A percentile compares a stretch with the other conserved stretches of the same genome.
Evolutionary conservation across 2,113 vertebrate species (phyloP).

Genomic region (Platycercus adscitus): DNA sequence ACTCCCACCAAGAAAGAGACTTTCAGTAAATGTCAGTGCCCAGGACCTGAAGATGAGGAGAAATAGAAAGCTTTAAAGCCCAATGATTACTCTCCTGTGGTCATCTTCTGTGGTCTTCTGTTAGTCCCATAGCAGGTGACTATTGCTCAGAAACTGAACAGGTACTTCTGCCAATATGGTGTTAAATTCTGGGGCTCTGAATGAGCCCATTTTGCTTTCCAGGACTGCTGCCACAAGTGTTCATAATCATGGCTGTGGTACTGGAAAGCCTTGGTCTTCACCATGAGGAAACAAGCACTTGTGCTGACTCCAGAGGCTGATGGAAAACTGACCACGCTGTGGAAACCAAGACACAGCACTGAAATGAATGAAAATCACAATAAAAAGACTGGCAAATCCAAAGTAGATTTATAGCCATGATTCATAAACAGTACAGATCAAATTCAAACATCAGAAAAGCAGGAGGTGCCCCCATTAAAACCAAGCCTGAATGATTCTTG

Average conservation of each 20-base stretch:
- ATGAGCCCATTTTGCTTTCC: background rate
- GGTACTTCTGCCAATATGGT: background rate
- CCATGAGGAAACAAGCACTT: background rate
- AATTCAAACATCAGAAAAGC: background rate
- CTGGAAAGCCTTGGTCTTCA: background rate
- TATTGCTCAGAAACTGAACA: background rate
- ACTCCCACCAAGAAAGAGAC: background rate
- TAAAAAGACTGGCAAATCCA: background rate
- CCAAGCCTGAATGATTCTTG: background rate
- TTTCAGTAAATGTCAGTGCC: background rate
- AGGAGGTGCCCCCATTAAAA: background rate
- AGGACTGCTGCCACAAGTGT: background rate
- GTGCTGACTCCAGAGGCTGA: background rate
- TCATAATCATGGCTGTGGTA: background rate
- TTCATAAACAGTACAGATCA: background rate
- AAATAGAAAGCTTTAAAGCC: background rate
- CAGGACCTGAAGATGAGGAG: background rate
- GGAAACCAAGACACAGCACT: background rate
- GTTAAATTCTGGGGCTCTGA: background rate
- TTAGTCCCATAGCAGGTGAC: rapidly evolving
- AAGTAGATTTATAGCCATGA: rapidly evolving
- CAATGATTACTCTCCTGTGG: background rate
- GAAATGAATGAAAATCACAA: background rate
- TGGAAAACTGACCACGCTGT: background rate
- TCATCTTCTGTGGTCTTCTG: background rate